Evolutionary conservation across 2,888 invertebrate species (phyloP), one percentile per base, ranked within the genome.

Genomic region (Ichneumoninae sp.): DNA sequence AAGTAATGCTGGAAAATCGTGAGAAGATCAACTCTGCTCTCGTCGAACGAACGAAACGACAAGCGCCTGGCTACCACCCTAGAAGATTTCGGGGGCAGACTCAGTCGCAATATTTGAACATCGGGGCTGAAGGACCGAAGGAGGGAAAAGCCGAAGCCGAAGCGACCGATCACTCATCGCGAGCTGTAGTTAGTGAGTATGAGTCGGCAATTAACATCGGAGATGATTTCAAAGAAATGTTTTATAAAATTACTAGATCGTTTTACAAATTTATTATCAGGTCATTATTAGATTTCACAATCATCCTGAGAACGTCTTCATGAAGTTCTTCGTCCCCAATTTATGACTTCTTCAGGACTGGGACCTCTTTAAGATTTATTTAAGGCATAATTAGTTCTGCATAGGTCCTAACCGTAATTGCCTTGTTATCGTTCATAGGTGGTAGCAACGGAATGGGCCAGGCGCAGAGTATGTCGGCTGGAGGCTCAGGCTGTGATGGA

Each of bases 401-500:
- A 13, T 19, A 0, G 36, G 36, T 69, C 30, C 13, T n/a, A 57
- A 30, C 3, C n/a, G 8, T 36, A 19, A 40, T 57, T 33, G 33
- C 6, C 7, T 47, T 63, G 36, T 63, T 63, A 88, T 65, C 69
- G 26, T 75, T 86, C 94, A 94, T 88, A 98, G 97, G 95, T 94
- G 97, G 97, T 66, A 96, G 95, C 86, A 96, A 96, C 91, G 98
- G 98, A 78, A 97, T 98, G 97, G 98, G 98, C 0, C 97, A 97
- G 94, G 98, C 98, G 0, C 98, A 98, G 94, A 97, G 97, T 94
- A 98, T 98, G 94, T 97, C 97, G 70, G 95, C 96, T 83, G 95
- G 96, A 73, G 95, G 96, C 70, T 95, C 95, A 0, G 95, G 95
- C 83, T 97, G 97, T 88, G 96, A 96, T n/a, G 96, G 95, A 68